Base-by-base conservation (phyloP, 2,888 invertebrate species). In the Ischnus inquisitorius region DNA sequence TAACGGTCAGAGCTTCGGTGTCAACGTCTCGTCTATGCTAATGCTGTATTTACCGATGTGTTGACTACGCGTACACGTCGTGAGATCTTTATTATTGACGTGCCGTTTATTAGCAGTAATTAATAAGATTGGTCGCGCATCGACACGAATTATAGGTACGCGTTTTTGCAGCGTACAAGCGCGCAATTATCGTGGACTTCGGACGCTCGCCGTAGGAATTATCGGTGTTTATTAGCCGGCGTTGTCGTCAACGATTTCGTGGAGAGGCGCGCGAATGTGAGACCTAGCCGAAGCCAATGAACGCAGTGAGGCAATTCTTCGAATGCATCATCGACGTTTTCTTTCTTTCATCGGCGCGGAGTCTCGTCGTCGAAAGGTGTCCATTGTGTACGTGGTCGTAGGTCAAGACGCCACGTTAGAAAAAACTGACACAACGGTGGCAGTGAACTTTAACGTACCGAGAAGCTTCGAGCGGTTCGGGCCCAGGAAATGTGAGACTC, bases 101-200 rank as follows among this genome's bases (percentile, higher is more conserved):
- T 75, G 43, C 10, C 68, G 75, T 79, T 79, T 22, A 74, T 69
- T 54, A 51, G 8, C 19, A 39, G 69, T 79, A 75, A 83, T 83
- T 83, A 83, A 83, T 69, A 75, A 79, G 69, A 79, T 79, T 71
- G 57, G 10, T 69, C 4, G 39, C 64, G 25, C 65, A 46, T 65
- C 48, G 41, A 77, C 28, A 39, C 57, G 19, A 79, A 46, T 60
- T 12, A 74, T 60, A n/a, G 34, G 39, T 28, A 16, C 43, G 25
- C 41, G 41, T 48, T 75, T 41, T 41, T 22, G 6, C 12, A 25
- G 62, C 14, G 51, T 62, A 28, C 60, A 57, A 34, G 22, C 8
- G 41, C 34, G 60, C 10, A 46, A 60, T 71, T 57, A 67, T 57
- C 3, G 25, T 82, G 78, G 78, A 82, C 77, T 82, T 67, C 41